A percentile compares a stretch with the other conserved stretches of the same genome.
phyloP scores from a whole-genome alignment of 2,113 vertebrate species.

The Xiphophorus couchianus region DNA sequence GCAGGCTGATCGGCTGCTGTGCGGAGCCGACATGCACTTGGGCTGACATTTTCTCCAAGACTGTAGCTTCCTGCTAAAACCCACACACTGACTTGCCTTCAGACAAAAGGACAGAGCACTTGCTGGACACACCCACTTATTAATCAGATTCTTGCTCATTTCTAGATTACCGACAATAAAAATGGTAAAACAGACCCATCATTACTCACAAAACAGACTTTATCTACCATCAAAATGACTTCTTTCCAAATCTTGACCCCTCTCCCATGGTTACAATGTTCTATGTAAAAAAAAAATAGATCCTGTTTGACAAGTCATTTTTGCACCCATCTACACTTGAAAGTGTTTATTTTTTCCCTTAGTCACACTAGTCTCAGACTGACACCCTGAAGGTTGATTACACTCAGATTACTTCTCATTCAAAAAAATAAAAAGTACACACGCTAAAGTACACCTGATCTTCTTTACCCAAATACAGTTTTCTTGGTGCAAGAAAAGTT shows the following conservation, averaged over 20 bases:
- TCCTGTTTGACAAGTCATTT: constrained; percentile 56
- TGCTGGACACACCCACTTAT: constrained; percentile 47
- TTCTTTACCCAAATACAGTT: background rate
- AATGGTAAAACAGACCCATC: background rate
- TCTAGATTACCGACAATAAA: constrained; percentile 14
- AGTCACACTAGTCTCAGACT: constrained; percentile 37
- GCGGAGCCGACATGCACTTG: constrained; percentile 52
- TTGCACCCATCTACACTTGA: constrained; percentile 36
- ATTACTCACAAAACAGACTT: constrained; percentile 7
- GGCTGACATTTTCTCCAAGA: constrained; percentile 84
- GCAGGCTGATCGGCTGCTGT: constrained; percentile 70
- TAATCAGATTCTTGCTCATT: constrained; percentile 6
- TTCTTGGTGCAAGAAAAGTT: background rate
- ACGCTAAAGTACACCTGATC: constrained; percentile 4
- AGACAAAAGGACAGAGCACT: constrained; percentile 63
- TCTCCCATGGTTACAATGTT: constrained; percentile 2
- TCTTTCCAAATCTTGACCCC: constrained; percentile 20
- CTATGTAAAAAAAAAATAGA: constrained; percentile 21
- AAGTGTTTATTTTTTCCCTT: constrained; percentile 32
- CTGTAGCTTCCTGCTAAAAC: constrained; percentile 88
- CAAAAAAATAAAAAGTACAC: background rate
- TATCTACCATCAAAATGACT: background rate
- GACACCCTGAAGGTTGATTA: constrained; percentile 43
- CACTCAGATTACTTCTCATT: constrained; percentile 30
- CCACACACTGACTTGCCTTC: constrained; percentile 79